phyloP scores from a whole-genome alignment of 2,113 vertebrate genomes.

The Oxygymnocypris stewartii region DNA sequence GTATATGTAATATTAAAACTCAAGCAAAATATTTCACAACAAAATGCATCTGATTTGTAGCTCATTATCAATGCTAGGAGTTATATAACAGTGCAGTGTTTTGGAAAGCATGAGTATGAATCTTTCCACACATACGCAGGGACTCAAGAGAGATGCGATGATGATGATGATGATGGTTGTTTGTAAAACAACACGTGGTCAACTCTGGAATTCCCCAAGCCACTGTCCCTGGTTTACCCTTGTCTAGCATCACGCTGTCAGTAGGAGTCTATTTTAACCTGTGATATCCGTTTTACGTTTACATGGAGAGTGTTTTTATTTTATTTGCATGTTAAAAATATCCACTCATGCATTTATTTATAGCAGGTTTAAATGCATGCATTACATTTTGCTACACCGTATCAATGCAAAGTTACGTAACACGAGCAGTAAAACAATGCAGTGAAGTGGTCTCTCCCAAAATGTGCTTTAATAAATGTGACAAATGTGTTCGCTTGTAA shows the following conservation, averaged over 20 bases:
- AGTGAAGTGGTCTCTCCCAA: not conserved
- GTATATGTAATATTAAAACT: not conserved
- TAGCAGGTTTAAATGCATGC: not conserved
- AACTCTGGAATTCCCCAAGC: conserved; percentile 66
- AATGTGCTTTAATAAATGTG: not conserved
- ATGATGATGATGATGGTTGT: not conserved
- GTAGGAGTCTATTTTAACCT: not conserved
- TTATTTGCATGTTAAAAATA: not conserved
- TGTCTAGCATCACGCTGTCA: not conserved
- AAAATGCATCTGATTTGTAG: not conserved
- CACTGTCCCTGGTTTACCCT: conserved; percentile 56
- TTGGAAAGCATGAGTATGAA: not conserved
- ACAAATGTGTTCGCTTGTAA: conserved; percentile 29
- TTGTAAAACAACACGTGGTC: conserved; percentile 54
- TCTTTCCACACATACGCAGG: not conserved
- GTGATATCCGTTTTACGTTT: not conserved
- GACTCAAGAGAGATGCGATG: not conserved
- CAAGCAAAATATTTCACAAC: not conserved
- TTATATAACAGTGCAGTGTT: not conserved
- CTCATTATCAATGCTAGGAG: not conserved
- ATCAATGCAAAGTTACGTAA: not conserved
- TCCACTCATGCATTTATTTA: not conserved
- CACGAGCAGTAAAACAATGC: no score
- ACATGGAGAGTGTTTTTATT: not conserved
- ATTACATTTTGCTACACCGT: not conserved